A percentile compares a stretch with the other conserved stretches of the same genome.
Evolutionary conservation across 35 echinoderm and acorn worm species (phyloP).

Genomic region (Nesometra sesokonis): DNA sequence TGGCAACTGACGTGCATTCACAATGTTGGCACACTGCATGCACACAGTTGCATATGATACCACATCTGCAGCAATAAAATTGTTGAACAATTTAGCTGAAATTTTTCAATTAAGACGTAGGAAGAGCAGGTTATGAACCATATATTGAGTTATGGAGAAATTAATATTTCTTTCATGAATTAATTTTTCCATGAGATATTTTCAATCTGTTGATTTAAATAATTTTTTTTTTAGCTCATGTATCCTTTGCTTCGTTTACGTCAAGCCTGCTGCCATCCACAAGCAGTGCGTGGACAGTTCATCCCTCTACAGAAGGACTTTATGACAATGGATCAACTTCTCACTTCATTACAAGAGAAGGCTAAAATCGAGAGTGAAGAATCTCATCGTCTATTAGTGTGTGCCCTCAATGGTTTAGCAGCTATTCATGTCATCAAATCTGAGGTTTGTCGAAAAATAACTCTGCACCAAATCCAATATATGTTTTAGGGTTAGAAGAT

Average conservation of each 20-base stretch:
- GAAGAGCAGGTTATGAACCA: neutral
- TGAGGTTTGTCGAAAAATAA: slow-evolving; percentile 49
- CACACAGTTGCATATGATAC: too few species aligned
- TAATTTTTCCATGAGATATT: neutral
- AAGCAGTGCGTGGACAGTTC: slow-evolving; percentile 80
- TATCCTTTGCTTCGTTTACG: slow-evolving; percentile 56
- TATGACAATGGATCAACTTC: slow-evolving; percentile 82
- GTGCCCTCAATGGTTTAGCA: slow-evolving; percentile 73
- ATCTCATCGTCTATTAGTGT: slow-evolving; percentile 69
- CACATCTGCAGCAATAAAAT: too few species aligned
- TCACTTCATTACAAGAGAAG: slow-evolving; percentile 60
- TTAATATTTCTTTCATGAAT: neutral
- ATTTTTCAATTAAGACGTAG: too few species aligned
- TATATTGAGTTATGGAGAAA: neutral
- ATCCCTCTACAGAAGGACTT: slow-evolving; percentile 60
- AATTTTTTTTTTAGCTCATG: slow-evolving; percentile 41
- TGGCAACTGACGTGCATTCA: too few species aligned
- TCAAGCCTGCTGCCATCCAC: slow-evolving; percentile 94
- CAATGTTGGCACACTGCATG: too few species aligned
- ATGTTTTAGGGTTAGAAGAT: too few species aligned
- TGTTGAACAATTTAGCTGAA: too few species aligned
- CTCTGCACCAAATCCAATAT: too few species aligned
- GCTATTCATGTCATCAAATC: slow-evolving; percentile 76
- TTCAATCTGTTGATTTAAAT: too few species aligned
- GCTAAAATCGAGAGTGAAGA: slow-evolving; percentile 78